Conservation (phyloP, 2,113 vertebrate genomes). For the Empidonax alnorum region DNA sequence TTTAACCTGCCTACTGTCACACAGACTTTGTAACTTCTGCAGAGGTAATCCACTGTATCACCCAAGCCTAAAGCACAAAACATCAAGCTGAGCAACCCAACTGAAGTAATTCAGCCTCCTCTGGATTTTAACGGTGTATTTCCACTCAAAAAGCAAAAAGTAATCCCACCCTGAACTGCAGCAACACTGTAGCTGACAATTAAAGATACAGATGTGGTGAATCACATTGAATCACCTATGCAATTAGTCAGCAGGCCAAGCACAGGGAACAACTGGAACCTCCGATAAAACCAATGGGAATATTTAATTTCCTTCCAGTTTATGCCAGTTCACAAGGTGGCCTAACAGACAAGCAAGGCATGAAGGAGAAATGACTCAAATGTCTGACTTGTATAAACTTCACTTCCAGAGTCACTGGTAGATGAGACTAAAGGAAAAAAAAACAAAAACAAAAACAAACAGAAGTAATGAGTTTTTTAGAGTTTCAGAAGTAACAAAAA, state of each 20-base stretch:
- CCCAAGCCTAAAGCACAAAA: background rate
- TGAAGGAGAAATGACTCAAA: background rate
- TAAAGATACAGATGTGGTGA: background rate
- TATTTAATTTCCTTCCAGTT: background rate
- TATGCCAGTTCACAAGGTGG: fast-evolving
- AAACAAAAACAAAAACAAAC: fast-evolving
- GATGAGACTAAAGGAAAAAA: background rate
- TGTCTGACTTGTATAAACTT: background rate
- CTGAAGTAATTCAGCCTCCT: background rate
- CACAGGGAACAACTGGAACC: background rate
- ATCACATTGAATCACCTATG: fast-evolving
- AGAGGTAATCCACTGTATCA: background rate
- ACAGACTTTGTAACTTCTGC: background rate
- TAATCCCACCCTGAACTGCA: background rate
- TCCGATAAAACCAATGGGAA: background rate
- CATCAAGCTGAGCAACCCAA: background rate
- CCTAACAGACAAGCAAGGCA: background rate
- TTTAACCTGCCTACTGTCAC: fast-evolving
- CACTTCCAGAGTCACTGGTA: background rate
- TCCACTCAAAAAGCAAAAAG: background rate
- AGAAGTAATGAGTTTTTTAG: background rate
- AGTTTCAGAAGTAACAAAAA: background rate
- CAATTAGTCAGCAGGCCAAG: background rate
- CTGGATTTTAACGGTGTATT: background rate
- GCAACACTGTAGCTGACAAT: background rate